Percentiles rank a stretch among this genome's conserved stretches.
Evolutionary conservation across 35 echinoderm and acorn worm species (phyloP).

Genomic region (Stichopus chloronotus): DNA sequence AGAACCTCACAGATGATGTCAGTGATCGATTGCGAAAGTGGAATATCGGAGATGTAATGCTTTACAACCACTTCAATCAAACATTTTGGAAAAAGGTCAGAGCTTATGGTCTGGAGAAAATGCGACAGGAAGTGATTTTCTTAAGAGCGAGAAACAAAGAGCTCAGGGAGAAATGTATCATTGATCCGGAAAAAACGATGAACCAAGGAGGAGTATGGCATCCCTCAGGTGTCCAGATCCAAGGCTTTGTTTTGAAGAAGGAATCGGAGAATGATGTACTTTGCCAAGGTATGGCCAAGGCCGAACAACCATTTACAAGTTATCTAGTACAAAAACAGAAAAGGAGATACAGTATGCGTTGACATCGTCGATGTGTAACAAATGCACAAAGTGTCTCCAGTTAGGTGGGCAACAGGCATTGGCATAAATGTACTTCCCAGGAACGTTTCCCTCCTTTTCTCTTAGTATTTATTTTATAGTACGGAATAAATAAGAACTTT

Average conservation of each 20-base stretch:
- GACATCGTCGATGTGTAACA: no score
- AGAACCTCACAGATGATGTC: background rate
- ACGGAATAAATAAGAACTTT: no score
- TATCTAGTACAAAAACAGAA: constrained; percentile 50
- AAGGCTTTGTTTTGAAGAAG: constrained; percentile 59
- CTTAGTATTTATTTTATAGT: no score
- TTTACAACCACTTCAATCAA: constrained; percentile 86
- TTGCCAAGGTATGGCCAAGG: constrained; percentile 60
- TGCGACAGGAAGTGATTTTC: constrained; percentile 67
- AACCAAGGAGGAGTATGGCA: constrained; percentile 63
- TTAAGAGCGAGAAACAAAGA: constrained; percentile 32
- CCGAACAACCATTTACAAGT: constrained; percentile 69
- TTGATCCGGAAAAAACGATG: constrained; percentile 48
- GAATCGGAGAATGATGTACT: constrained; percentile 36
- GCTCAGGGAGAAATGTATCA: constrained; percentile 61
- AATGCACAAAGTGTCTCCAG: no score
- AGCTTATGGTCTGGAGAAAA: constrained; percentile 75
- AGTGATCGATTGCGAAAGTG: constrained; percentile 55
- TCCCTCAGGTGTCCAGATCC: constrained; percentile 65
- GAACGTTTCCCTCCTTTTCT: no score
- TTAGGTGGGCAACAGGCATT: no score
- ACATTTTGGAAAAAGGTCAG: constrained; percentile 85
- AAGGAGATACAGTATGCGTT: constrained; percentile 9
- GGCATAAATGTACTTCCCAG: no score
- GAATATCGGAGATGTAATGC: constrained; percentile 78